Evolutionary conservation across 2,888 invertebrate genomes (phyloP), one percentile per base, ranked within the genome.

Genomic region (Bursaphelenchus okinawaensis): DNA sequence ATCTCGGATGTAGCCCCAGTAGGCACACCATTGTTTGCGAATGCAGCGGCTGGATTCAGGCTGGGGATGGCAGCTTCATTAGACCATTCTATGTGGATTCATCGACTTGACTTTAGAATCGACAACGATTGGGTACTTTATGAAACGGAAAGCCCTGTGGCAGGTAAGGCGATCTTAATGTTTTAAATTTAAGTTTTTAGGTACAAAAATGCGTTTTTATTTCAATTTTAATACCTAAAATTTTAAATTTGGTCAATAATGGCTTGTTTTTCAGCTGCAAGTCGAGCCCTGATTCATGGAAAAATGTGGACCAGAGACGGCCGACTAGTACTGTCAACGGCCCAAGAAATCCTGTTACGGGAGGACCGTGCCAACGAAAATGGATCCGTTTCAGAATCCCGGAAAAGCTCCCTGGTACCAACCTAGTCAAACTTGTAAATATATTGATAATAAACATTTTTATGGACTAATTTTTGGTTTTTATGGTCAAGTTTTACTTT

Each of bases 21-120:
- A 6, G 78, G 77, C 7, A 78, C 83, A 1, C 75, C 83, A 0
- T 55, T 81, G 24, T 69, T 77, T n/a, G 78, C 83, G 0, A 70
- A 74, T 54, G 71, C 66, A 7, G 76, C 76, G 27, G 66, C 70
- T 0, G 73, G 78, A 1, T 77, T 78, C 65, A 69, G 72, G 16
- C 74, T 76, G 7, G 79, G 76, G 3, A 81, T 83, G 75, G 80
- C 83, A 59, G 75, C 83, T 4, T 84, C 84, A 0, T 73, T 85
- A 51, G 85, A 85, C 67, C 85, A 85, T 69, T 80, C 83, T 27
- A 80, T 85, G 68, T 85, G 84, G 84, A 84, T 85, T 74, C 85
- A 85, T 73, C 79, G 81, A 7, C 75, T 78, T 52, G 60, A 75
- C 28, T 84, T 84, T 72, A 73, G 81, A 28, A 82, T 83, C 6